Conservation (phyloP, 2,888 invertebrate species). For the Beris chalybata region DNA sequence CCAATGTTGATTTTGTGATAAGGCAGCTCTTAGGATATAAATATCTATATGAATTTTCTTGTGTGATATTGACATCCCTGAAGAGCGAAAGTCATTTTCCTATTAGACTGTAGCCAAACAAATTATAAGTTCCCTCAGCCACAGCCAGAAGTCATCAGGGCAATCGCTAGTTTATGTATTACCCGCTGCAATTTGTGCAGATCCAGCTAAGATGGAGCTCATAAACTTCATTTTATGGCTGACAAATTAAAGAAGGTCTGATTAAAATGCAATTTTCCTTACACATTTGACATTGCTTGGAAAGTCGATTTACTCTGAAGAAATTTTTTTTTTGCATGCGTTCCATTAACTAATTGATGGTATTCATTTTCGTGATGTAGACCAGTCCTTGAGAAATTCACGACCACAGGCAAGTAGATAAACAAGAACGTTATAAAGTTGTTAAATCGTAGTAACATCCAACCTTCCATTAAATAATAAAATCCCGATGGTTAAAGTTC, state of each 20-base stretch:
- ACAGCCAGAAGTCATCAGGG: conserved; percentile 1
- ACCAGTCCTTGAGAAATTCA: too few species aligned
- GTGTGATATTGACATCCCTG: background rate
- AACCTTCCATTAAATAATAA: too few species aligned
- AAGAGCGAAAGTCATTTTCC: background rate
- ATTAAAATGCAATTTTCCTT: conserved; percentile 24
- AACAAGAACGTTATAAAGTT: too few species aligned
- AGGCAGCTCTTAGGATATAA: too few species aligned
- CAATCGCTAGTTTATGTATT: background rate
- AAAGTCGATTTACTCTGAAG: background rate
- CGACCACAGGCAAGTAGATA: too few species aligned
- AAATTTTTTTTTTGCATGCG: too few species aligned
- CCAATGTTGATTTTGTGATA: background rate
- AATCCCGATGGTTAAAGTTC: too few species aligned
- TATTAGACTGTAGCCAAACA: background rate
- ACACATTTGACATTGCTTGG: background rate
- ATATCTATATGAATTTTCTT: too few species aligned
- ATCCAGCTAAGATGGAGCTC: background rate
- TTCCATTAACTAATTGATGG: too few species aligned
- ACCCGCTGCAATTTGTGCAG: background rate
- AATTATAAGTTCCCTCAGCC: background rate
- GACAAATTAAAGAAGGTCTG: conserved; percentile 4
- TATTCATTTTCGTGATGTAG: too few species aligned
- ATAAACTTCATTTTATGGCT: conserved; percentile 17
- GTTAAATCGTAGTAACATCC: too few species aligned